Percentiles rank a stretch among this genome's conserved stretches.
These are phyloP conservation scores for Podarcis lilfordi DNA, from an alignment of 2,797 vertebrate genomes.

Conservation along the genomic window DNA sequence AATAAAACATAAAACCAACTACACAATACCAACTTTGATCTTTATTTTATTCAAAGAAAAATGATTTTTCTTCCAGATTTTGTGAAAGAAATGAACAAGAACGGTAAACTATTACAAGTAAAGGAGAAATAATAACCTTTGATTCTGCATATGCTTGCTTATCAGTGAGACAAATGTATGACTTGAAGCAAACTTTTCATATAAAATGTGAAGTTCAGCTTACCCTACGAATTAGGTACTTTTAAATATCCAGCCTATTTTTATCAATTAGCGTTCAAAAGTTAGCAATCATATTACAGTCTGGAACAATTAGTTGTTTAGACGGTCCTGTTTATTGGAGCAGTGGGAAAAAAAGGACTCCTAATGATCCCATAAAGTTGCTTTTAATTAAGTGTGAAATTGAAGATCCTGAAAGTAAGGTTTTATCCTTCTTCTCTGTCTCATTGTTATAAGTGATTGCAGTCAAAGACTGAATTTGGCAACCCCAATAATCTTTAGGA, in stretches of 20 bases:
- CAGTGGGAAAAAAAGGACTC: not conserved
- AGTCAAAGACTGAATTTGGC: not conserved
- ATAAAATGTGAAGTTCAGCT: constrained; percentile 31
- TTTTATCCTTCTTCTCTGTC: not conserved
- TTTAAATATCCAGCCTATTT: constrained; percentile 10
- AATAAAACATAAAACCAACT: constrained; percentile 42
- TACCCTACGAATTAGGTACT: constrained; percentile 26
- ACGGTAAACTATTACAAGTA: constrained; percentile 44
- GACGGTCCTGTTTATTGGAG: constrained; percentile 27
- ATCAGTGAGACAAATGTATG: constrained; percentile 4
- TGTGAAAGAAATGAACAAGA: constrained; percentile 41
- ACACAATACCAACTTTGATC: not conserved
- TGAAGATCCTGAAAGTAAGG: not conserved
- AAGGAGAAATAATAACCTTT: constrained; percentile 52
- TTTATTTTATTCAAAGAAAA: constrained; percentile 64
- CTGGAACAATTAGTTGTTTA: constrained; percentile 13
- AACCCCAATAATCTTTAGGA: not conserved
- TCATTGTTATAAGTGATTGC: not conserved
- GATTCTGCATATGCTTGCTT: constrained; percentile 44
- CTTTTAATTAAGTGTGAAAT: not conserved
- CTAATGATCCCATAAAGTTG: not conserved
- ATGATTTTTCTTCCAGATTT: constrained; percentile 19
- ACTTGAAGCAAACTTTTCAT: constrained; percentile 25
- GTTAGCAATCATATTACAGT: constrained; percentile 17
- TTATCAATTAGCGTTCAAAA: constrained; percentile 3